Percentiles rank a stretch among this genome's conserved stretches.
These are phyloP conservation scores for Neolamprologus fasciatus DNA, from an alignment of 2,113 vertebrate genomes.

Conservation along the genomic window DNA sequence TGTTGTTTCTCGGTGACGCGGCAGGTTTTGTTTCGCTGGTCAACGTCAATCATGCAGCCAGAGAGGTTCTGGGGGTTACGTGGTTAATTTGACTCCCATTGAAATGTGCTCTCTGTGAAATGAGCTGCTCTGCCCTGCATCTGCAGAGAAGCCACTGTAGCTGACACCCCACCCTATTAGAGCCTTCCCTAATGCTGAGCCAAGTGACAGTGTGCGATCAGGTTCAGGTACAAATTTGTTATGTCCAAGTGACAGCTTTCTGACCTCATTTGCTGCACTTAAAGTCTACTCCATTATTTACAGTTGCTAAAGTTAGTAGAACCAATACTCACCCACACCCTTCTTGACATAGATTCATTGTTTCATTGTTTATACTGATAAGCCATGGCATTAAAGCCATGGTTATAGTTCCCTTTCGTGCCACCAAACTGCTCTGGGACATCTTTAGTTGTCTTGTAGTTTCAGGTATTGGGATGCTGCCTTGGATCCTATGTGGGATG, in stretches of 20 bases:
- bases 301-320: slow-evolving; percentile 3
- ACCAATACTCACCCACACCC: neutral
- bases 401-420: neutral
- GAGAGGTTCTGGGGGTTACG: neutral
- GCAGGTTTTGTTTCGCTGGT: neutral
- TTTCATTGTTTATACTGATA: neutral
- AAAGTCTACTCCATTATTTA: slow-evolving; percentile 30
- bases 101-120: neutral
- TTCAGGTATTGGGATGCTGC: neutral
- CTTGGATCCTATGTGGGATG: neutral
- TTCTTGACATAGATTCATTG: neutral
- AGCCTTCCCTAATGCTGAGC: slow-evolving; percentile 4
- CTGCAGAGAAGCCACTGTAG: slow-evolving; percentile 1
- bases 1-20: neutral
- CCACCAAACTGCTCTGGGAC: neutral
- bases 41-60: neutral
- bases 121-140: neutral
- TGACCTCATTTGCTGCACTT: neutral
- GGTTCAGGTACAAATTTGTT: slow-evolving; percentile 22
- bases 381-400: neutral
- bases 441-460: neutral
- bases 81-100: slow-evolving; percentile 7
- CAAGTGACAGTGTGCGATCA: slow-evolving; percentile 30
- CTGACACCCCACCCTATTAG: neutral
- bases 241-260: slow-evolving; percentile 13